phyloP scores from a whole-genome alignment of 2,113 vertebrate genomes.

The Scopus umbretta region DNA sequence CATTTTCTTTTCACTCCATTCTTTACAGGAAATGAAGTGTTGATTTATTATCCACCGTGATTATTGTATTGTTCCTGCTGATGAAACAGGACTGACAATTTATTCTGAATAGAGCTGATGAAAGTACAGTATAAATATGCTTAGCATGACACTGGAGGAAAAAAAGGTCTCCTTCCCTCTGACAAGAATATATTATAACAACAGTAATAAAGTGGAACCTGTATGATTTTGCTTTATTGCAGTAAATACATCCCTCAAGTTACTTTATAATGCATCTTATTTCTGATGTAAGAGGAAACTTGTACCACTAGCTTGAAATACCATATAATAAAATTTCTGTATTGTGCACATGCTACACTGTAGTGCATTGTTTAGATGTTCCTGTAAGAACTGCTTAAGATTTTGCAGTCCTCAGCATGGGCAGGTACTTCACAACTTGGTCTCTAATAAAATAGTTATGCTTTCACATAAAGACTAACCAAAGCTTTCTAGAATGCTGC shows the following conservation, averaged over 20 bases:
- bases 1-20: neutral
- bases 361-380: neutral
- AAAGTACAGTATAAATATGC: neutral
- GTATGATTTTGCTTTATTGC: neutral
- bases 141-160: neutral
- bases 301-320: neutral
- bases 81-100: neutral
- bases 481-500: neutral
- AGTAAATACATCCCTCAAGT: neutral
- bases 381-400: fast-evolving
- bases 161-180: neutral
- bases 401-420: neutral
- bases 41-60: neutral
- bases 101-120: neutral
- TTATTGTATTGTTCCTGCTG: neutral
- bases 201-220: neutral
- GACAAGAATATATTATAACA: neutral
- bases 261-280: neutral
- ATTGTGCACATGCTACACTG: neutral
- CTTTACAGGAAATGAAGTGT: neutral
- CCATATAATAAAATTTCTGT: neutral
- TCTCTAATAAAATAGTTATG: neutral
- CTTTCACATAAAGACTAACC: neutral
- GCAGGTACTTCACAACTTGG: neutral
- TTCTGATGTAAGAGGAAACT: neutral